Percentiles rank a stretch among this genome's conserved stretches.
Conservation (phyloP, 1,140 invertebrate species). For the Cataglyphis hispanica region DNA sequence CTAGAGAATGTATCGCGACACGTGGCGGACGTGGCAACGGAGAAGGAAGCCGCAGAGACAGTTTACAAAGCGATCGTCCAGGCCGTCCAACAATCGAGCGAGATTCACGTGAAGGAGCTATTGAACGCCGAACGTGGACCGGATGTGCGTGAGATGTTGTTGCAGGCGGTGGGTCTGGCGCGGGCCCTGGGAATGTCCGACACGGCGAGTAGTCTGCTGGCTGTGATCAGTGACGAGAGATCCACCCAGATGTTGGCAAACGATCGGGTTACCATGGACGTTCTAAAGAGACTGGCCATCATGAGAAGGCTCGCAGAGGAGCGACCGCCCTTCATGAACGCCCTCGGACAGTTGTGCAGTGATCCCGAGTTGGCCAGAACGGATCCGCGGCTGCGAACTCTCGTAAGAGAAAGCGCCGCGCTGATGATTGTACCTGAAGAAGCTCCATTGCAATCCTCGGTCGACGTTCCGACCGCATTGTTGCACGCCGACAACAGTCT, state of each 20-base stretch:
- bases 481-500: conserved; percentile 90
- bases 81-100: conserved; percentile 88
- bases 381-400: conserved; percentile 89
- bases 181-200: conserved; percentile 90
- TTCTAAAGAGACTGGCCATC: conserved; percentile 90
- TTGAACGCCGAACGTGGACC: conserved; percentile 86
- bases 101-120: conserved; percentile 86
- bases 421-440: conserved; percentile 90
- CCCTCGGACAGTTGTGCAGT: conserved; percentile 88
- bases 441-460: conserved; percentile 88
- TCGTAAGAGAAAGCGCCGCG: conserved; percentile 91
- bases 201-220: conserved; percentile 88
- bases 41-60: conserved; percentile 88
- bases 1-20: conserved; percentile 88
- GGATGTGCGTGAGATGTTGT: conserved; percentile 86
- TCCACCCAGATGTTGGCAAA: conserved; percentile 87
- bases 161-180: conserved; percentile 91
- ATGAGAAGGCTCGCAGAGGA: conserved; percentile 91
- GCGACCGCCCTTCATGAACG: conserved; percentile 88
- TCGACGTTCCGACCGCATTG: conserved; percentile 89
- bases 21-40: conserved; percentile 87
- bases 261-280: conserved; percentile 89
- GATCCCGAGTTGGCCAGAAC: conserved; percentile 89
- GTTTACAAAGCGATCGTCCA: conserved; percentile 89
- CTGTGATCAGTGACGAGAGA: conserved; percentile 88